These are phyloP conservation scores for Kryphioiulus occultus DNA, from an alignment of 2,888 invertebrate genomes.

Conservation along the genomic window DNA sequence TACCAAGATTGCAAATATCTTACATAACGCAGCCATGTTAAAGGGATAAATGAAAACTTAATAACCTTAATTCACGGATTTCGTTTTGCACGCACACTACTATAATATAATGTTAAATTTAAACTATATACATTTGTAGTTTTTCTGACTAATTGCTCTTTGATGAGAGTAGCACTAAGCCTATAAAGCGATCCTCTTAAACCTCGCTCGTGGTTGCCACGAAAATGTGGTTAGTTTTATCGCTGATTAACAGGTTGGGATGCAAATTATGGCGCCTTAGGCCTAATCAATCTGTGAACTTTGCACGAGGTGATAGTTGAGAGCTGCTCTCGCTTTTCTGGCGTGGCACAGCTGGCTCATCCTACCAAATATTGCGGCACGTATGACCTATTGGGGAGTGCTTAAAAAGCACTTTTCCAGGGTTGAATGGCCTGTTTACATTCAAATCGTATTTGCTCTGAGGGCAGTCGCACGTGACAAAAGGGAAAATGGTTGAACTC, in stretches of 20 bases:
- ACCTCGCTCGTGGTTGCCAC: not conserved
- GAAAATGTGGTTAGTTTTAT: not conserved
- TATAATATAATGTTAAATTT: too few relatives aligned
- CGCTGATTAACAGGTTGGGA: not conserved
- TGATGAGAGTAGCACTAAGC: too few relatives aligned
- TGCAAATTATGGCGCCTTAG: not conserved
- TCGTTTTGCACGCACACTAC: too few relatives aligned
- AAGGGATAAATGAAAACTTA: too few relatives aligned
- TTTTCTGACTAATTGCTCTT: too few relatives aligned
- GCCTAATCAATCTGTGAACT: constrained; percentile 12
- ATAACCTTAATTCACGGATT: too few relatives aligned
- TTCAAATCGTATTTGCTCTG: constrained; percentile 31
- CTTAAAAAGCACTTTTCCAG: constrained; percentile 20
- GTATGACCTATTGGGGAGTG: constrained; percentile 22
- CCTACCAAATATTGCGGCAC: not conserved
- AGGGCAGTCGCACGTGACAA: constrained; percentile 6
- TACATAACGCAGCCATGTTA: too few relatives aligned
- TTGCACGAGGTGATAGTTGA: not conserved
- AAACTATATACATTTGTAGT: too few relatives aligned
- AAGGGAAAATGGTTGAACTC: constrained; percentile 31
- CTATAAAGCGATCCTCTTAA: not conserved
- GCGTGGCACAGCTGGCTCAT: not conserved
- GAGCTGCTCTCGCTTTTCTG: not conserved
- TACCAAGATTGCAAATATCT: too few relatives aligned
- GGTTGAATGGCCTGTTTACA: constrained; percentile 26